A percentile compares a stretch with the other conserved stretches of the same genome.
Evolutionary conservation across 2,888 invertebrate species (phyloP).

Genomic region (Tuberolachnus salignus): DNA sequence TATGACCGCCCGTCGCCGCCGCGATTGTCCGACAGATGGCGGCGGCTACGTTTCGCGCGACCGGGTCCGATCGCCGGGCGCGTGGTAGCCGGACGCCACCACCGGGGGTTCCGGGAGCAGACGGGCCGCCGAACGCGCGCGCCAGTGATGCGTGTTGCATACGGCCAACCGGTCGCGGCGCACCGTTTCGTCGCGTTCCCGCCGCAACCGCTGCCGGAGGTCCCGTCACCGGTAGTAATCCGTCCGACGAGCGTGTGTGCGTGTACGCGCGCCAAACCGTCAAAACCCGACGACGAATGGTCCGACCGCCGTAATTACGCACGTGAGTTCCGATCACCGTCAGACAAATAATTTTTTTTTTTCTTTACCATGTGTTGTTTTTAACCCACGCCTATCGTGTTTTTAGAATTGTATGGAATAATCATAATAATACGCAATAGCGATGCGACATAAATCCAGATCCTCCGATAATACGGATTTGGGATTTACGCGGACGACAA

Average conservation of each 20-base stretch:
- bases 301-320: not conserved
- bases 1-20: no score
- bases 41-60: not conserved
- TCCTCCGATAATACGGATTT: no score
- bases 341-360: not conserved
- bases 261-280: not conserved
- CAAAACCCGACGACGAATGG: not conserved
- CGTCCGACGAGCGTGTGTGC: not conserved
- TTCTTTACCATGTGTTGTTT: not conserved
- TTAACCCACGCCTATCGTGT: not conserved
- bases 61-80: not conserved
- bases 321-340: constrained; percentile 1
- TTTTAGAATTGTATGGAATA: no score
- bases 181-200: constrained; percentile 3
- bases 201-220: not conserved
- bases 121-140: constrained; percentile 32
- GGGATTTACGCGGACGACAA: no score
- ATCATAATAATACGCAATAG: no score
- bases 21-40: not conserved
- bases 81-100: not conserved
- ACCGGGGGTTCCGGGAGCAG: constrained; percentile 25
- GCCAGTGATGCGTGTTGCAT: constrained; percentile 49
- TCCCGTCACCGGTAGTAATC: no score
- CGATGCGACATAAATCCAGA: no score
- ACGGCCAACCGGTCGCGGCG: constrained; percentile 45